phyloP scores from a whole-genome alignment of 2,113 vertebrate genomes.

The Xerus inauris region DNA sequence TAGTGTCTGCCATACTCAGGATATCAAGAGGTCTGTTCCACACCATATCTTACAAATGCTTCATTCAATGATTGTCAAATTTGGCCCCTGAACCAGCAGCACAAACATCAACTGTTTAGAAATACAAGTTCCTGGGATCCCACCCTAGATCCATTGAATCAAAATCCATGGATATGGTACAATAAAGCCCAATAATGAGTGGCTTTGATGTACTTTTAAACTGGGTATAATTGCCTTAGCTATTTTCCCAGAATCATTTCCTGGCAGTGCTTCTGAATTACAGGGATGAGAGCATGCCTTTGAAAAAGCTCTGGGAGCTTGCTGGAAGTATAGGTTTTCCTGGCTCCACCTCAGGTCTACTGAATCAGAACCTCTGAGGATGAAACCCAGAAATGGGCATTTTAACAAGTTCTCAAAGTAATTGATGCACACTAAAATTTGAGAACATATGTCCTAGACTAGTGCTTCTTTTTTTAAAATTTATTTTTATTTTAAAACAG shows the following conservation, averaged over 20 bases:
- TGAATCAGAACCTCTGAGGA: not conserved
- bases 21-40: not conserved
- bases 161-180: not conserved
- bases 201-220: not conserved
- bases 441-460: not conserved
- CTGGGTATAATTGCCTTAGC: not conserved
- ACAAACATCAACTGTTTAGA: not conserved
- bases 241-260: not conserved
- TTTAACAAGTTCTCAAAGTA: not conserved
- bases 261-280: not conserved
- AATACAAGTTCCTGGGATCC: not conserved
- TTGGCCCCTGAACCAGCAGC: not conserved
- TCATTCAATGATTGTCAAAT: not conserved
- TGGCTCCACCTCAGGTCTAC: not conserved
- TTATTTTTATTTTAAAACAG: too few relatives aligned
- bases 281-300: not conserved
- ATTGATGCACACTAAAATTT: not conserved
- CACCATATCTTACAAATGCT: not conserved
- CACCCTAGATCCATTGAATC: not conserved
- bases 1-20: not conserved
- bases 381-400: not conserved
- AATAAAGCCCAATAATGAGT: not conserved
- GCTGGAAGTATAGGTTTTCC: not conserved
- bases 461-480: not conserved
- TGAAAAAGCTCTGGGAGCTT: not conserved